Evolutionary conservation across 2,797 vertebrate species (phyloP).

Genomic region (Acomys russatus): DNA sequence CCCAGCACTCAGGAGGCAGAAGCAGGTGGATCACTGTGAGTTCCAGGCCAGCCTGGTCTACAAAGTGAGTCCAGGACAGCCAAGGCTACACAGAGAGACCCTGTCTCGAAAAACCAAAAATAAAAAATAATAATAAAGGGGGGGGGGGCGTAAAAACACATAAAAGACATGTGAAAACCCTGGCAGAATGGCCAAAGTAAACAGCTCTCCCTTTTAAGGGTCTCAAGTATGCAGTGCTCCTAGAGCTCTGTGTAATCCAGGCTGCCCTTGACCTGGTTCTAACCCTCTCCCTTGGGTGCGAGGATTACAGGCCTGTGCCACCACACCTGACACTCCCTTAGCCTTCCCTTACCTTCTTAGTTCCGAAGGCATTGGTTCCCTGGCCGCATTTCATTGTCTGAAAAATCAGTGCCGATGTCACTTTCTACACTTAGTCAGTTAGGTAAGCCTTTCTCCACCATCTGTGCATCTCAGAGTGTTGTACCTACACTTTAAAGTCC

Average conservation of each 20-base stretch:
- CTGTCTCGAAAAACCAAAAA: too few species aligned
- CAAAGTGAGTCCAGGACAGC: too few species aligned
- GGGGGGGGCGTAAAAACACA: background rate
- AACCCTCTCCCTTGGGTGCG: background rate
- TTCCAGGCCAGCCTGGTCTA: too few species aligned
- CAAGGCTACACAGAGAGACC: too few species aligned
- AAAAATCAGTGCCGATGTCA: slow-evolving; percentile 10
- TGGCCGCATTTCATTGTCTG: background rate
- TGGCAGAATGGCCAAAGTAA: background rate
- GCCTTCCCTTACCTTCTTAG: background rate
- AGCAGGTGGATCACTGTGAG: too few species aligned
- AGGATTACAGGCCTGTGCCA: background rate
- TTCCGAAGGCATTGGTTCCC: background rate
- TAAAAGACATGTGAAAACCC: background rate
- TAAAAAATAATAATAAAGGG: too few species aligned
- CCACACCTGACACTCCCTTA: background rate
- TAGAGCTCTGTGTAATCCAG: background rate
- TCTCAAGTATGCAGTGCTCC: background rate
- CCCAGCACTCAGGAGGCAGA: too few species aligned
- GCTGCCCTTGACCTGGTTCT: background rate
- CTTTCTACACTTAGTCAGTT: background rate
- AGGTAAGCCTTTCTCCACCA: background rate
- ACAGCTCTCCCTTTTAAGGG: background rate
- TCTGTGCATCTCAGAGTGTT: background rate
- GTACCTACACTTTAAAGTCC: background rate